Evolutionary conservation across 2,888 invertebrate genomes (phyloP), one percentile per base, ranked within the genome.

Genomic region (Drosophila mimica): DNA sequence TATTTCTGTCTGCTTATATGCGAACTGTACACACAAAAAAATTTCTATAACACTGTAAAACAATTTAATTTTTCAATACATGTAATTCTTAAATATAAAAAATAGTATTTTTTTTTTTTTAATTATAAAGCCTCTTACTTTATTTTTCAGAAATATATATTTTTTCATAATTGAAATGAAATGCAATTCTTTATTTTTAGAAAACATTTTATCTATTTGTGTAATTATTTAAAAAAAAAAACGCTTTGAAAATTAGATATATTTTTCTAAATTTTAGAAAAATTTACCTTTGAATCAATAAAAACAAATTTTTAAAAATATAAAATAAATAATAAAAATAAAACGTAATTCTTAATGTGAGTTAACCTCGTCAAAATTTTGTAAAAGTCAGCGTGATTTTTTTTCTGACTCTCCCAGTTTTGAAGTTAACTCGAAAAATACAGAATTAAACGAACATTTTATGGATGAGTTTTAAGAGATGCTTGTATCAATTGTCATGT

Each of bases 171-270:
- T 6, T 11, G 0, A n/a, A 20, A n/a, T 3, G 0, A n/a, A 1
- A 43, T 11, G 3, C 1, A n/a, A n/a, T n/a, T 3, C n/a, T 0
- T 5, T 40, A 1, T n/a, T 34, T 34, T 40, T 40, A n/a, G 3
- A 38, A 17, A n/a, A n/a, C 0, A 2, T 11, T 0, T 1, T 5
- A 2, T 40, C 4, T 9, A 9, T 2, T 2, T n/a, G 2, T 36
- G 4, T 4, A 40, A 40, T 40, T 20, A 13, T 4, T 1, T 46
- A 7, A 15, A 25, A 4, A 13, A 46, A 15, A 20, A 20, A 5
- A 25, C 2, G 15, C 1, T 0, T 1, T 20, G 2, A 13, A 46
- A 46, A 25, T 46, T 25, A 25, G 0, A 13, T 4, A 20, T 46
- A 13, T 15, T 25, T 11, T 20, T 20, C 2, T 2, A 43, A 11